phyloP scores from a whole-genome alignment of 2,888 invertebrate species.

The Scaptomyza flava region DNA sequence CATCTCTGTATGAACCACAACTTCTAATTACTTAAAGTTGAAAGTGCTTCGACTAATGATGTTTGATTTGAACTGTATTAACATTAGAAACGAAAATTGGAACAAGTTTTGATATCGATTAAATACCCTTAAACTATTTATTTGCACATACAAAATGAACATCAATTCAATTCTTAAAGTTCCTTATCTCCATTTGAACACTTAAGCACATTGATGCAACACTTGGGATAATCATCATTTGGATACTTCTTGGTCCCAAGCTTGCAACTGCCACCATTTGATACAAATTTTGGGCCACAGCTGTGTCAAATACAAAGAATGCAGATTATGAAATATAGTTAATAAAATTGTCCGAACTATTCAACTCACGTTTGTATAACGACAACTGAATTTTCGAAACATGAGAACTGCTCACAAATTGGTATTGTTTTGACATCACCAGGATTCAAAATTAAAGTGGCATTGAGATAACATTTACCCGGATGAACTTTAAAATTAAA shows the following conservation, averaged over 20 bases:
- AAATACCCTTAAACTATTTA: too few relatives aligned
- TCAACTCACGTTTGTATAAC: not conserved
- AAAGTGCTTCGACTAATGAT: not conserved
- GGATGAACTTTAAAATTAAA: not conserved
- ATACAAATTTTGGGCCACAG: not conserved
- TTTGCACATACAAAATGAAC: too few relatives aligned
- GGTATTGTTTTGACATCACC: too few relatives aligned
- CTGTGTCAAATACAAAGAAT: not conserved
- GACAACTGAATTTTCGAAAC: not conserved
- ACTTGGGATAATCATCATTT: not conserved
- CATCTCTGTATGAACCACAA: not conserved
- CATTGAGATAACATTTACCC: not conserved
- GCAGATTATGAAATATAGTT: not conserved
- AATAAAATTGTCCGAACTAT: not conserved
- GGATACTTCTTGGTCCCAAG: not conserved
- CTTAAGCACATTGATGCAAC: not conserved
- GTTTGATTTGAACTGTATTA: not conserved
- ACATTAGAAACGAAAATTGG: not conserved
- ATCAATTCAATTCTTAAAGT: too few relatives aligned
- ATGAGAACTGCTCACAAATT: not conserved
- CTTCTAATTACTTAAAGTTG: not conserved
- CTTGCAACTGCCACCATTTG: not conserved
- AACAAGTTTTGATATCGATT: not conserved
- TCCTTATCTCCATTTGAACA: not conserved
- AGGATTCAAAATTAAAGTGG: too few relatives aligned